Evolutionary conservation across 2,888 invertebrate genomes (phyloP).

Genomic region (Alcis repandata): DNA sequence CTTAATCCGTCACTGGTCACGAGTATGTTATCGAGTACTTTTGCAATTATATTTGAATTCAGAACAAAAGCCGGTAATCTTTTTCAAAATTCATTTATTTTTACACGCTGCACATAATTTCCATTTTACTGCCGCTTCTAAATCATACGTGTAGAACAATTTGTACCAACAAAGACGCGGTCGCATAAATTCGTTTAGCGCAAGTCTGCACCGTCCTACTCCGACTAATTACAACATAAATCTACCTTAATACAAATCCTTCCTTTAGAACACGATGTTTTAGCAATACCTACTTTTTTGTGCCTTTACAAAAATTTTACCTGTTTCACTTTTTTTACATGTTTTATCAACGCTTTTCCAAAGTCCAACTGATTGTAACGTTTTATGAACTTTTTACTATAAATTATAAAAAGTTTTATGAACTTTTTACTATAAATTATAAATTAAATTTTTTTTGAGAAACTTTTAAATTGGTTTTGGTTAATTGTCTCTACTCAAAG

Average conservation of each 20-base stretch:
- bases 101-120: slow-evolving; percentile 46
- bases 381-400: slow-evolving; percentile 30
- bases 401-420: slow-evolving; percentile 27
- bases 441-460: too few species aligned
- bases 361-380: slow-evolving; percentile 27
- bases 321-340: slow-evolving; percentile 31
- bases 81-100: slow-evolving; percentile 15
- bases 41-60: too few species aligned
- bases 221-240: slow-evolving; percentile 82
- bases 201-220: slow-evolving; percentile 67
- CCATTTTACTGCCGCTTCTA: slow-evolving; percentile 56
- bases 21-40: too few species aligned
- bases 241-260: slow-evolving; percentile 76
- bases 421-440: slow-evolving; percentile 31
- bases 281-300: slow-evolving; percentile 36
- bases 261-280: slow-evolving; percentile 66
- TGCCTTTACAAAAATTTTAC: slow-evolving; percentile 34
- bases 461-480: slow-evolving; percentile 31
- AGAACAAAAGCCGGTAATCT: too few species aligned
- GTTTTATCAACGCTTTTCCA: neutral
- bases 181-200: slow-evolving; percentile 77
- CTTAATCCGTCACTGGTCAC: too few species aligned
- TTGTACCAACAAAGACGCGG: slow-evolving; percentile 72
- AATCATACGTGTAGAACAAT: slow-evolving; percentile 71
- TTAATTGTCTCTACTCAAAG: slow-evolving; percentile 13